Evolutionary conservation across 2,113 vertebrate species (phyloP).

Genomic region (Barnardius zonarius): DNA sequence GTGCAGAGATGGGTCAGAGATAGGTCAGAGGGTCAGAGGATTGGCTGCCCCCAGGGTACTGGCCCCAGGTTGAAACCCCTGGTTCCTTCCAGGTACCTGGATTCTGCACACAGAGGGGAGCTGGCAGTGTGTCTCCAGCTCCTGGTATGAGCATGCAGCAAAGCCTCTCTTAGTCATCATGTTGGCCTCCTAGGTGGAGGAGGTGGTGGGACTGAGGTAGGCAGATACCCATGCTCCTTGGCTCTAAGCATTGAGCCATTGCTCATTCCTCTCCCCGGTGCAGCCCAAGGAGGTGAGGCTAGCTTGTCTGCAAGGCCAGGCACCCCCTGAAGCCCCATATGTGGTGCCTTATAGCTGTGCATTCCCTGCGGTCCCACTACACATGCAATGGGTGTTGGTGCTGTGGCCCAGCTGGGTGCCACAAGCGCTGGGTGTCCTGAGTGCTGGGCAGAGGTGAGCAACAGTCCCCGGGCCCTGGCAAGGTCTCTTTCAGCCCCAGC

Average conservation of each 20-base stretch:
- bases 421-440: not conserved
- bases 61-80: accelerated
- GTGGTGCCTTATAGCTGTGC: not conserved
- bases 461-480: not conserved
- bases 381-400: accelerated
- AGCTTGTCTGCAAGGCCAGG: not conserved
- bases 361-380: not conserved
- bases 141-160: accelerated
- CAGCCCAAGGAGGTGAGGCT: not conserved
- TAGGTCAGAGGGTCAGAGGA: not conserved
- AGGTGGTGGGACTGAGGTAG: not conserved
- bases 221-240: not conserved
- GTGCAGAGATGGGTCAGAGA: not conserved
- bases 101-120: not conserved
- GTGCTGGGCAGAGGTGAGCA: not conserved
- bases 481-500: not conserved
- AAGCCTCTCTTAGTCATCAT: not conserved
- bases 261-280: not conserved
- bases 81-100: not conserved
- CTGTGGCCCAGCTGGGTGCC: not conserved
- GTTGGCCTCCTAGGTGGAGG: not conserved
- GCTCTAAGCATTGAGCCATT: not conserved
- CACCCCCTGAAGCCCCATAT: not conserved
- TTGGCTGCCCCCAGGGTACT: not conserved
- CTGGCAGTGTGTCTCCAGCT: not conserved